Evolutionary conservation across 2,888 invertebrate species (phyloP), one percentile per base, ranked within the genome.

Genomic region (Dryadula phaetusa): DNA sequence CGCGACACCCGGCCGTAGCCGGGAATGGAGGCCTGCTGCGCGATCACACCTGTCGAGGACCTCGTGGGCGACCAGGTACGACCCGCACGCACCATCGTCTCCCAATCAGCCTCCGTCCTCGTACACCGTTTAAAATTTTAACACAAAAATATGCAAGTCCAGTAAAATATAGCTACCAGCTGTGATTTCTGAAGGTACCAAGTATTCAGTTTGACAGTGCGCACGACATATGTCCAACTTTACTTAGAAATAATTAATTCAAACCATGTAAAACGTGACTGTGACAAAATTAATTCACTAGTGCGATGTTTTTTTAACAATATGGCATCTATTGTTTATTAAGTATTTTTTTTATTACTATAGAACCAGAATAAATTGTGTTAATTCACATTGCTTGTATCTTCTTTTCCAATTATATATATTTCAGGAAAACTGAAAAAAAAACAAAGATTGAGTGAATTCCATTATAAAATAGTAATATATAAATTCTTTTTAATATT

Each of bases 21-120:
- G 90, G 90, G 90, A 77, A 92, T 92, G 92, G 92, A 92, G 90
- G 81, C 90, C 88, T 91, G 90, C 84, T 86, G 87, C 82, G 84
- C 87, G 81, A 83, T 86, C 85, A 85, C 82, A 84, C 83, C 86
- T 84, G 87, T 86, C 85, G 91, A 91, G 90, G 90, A 91, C 86
- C 86, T 88, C 77, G 85, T 83, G 88, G 92, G 92, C 83, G 92
- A 92, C 90, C 92, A 92, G 92, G 92, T 92, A 89, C 84, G 75
- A 61, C 34, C 60, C 28, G 61, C 42, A 44, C 46, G 62, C 47
- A 62, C 49, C 56, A 46, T 49, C 28, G 18, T 22, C 46, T 14
- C 8, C 18, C 20, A n/a, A 12, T 32, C 25, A 37, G 8, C 37
- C 47, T 12, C 37, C 12, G 37, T 37, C 12, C 12, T 6, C 37